Conservation (phyloP, 2,888 invertebrate species). For the Podabrus alpinus region DNA sequence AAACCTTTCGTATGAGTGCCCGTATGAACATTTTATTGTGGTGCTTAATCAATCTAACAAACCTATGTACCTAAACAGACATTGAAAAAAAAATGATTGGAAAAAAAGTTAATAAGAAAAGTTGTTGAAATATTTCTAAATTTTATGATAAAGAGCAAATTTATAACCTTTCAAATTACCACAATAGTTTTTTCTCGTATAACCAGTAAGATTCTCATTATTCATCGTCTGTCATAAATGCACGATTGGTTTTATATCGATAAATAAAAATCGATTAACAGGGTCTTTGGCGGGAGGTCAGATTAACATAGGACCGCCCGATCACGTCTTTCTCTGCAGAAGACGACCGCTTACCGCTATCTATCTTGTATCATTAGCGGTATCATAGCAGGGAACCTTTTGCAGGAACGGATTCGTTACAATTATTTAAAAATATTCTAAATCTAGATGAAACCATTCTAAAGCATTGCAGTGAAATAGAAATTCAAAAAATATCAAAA, state of each 20-base stretch:
- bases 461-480: not conserved
- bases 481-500: not conserved
- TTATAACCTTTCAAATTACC: slow-evolving; percentile 20
- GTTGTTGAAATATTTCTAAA: slow-evolving; percentile 6
- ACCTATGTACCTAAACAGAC: not conserved
- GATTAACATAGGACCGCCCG: slow-evolving; percentile 36
- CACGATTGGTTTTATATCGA: slow-evolving; percentile 45
- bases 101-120: not conserved
- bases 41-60: not conserved
- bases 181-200: slow-evolving; percentile 34
- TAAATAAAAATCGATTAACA: slow-evolving; percentile 48
- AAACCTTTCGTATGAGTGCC: not conserved
- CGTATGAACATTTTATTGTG: not conserved
- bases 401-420: slow-evolving; percentile 37
- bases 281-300: slow-evolving; percentile 41
- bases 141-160: slow-evolving; percentile 16
- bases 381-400: slow-evolving; percentile 44
- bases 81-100: not conserved
- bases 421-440: not conserved
- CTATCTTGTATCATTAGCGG: slow-evolving; percentile 49
- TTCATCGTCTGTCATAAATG: slow-evolving; percentile 37
- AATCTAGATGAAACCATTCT: not conserved
- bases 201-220: slow-evolving; percentile 39
- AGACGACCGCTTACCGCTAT: slow-evolving; percentile 39
- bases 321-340: slow-evolving; percentile 39